Base-by-base conservation (phyloP, 2,113 vertebrate genomes). In the Scalopus aquaticus region DNA sequence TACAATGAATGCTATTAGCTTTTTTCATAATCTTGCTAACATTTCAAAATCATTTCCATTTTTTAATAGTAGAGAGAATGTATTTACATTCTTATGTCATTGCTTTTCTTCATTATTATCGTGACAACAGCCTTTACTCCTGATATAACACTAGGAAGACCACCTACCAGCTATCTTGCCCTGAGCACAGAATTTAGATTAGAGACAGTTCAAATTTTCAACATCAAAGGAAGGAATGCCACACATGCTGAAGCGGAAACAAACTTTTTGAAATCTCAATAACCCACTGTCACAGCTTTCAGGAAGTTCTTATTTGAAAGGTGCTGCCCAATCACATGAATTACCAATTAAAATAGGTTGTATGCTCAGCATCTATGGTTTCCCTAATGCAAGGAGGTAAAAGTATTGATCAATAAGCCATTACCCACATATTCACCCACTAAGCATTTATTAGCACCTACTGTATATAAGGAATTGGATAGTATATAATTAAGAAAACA, bases 221-320 rank as follows among this genome's bases (percentile, higher is more conserved):
- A 97, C 98, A 98, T 97, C 98, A 97, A 97, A 95, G 97, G 98
- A 97, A 98, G 98, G 99, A 99, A 99, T 99, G 98, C 96, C 96
- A 97, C 98, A 98, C 98, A 99, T 98, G 98, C 0, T 96, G 91
- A 98, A 97, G 95, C 97, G 98, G 97, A 94, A 95, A 95, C 88
- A 97, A 97, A 97, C 90, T 97, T 98, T 98, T 98, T 98, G 97
- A 99, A 99, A 98, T 90, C 96, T 97, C 95, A 69, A 84, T 98
- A 97, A 98, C 95, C 93, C 94, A 98, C 97, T 99, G 98, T 98
- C 96, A 98, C 97, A 98, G 98, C 97, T 97, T 98, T 98, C 97
- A 97, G 96, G 96, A 96, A 98, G 97, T 98, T 98, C 94, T 95
- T 39, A 97, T 97, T 56, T 97, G 97, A 98, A 98, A 97, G 92